Conservation (phyloP, 2,888 invertebrate species). For the Ormyrus nitidulus region DNA sequence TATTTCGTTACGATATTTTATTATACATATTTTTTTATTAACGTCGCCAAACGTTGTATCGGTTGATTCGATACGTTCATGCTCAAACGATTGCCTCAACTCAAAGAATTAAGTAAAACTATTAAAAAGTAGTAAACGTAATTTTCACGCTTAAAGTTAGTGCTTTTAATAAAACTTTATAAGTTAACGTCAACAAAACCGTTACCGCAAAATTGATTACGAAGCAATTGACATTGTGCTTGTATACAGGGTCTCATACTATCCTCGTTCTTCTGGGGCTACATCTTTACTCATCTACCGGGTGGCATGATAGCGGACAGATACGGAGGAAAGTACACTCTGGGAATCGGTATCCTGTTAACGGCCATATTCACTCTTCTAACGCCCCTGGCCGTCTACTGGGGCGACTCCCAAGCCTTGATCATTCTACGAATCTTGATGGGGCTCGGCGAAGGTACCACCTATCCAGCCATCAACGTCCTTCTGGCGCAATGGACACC, state of each 20-base stretch:
- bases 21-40: no score
- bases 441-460: conserved; percentile 91
- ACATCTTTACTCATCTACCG: conserved; percentile 88
- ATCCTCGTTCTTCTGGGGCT: conserved; percentile 91
- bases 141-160: no score
- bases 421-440: conserved; percentile 86
- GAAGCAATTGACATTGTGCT: background rate
- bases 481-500: conserved; percentile 90
- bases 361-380: conserved; percentile 89
- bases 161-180: no score
- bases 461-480: conserved; percentile 89
- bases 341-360: conserved; percentile 88
- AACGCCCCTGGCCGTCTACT: conserved; percentile 84
- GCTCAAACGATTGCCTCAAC: no score
- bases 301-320: conserved; percentile 88
- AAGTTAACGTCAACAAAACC: no score
- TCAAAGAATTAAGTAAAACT: no score
- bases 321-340: conserved; percentile 91
- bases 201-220: background rate
- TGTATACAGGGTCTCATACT: conserved; percentile 84
- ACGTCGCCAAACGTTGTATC: no score
- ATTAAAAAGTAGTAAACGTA: no score
- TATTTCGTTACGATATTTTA: no score
- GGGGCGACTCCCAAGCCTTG: conserved; percentile 83
- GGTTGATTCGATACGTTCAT: no score